These are phyloP conservation scores for Pammene aurita DNA, from an alignment of 2,888 invertebrate species.

Conservation along the genomic window DNA sequence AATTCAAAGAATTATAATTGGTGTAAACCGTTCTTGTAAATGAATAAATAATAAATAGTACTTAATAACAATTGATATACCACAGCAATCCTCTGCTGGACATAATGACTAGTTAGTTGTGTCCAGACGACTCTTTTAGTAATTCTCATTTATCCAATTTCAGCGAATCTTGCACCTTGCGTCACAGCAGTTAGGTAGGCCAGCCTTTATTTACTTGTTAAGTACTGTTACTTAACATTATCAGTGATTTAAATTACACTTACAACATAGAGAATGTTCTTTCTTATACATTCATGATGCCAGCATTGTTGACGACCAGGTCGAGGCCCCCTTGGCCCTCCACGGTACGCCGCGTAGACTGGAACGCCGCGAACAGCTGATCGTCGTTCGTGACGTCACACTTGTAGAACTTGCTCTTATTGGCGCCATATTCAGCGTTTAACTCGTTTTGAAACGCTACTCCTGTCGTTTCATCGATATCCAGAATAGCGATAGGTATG, in stretches of 20 bases:
- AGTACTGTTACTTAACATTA: too few species aligned
- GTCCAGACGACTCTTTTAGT: too few species aligned
- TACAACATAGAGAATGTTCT: conserved; percentile 59
- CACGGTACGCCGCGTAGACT: conserved; percentile 46
- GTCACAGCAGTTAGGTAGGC: too few species aligned
- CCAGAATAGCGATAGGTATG: conserved; percentile 55
- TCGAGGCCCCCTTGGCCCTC: conserved; percentile 52
- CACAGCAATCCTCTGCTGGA: too few species aligned
- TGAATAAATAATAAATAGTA: too few species aligned
- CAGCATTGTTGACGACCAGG: conserved; percentile 60
- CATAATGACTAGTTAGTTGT: too few species aligned
- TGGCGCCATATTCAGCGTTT: conserved; percentile 49
- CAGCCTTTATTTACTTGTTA: too few species aligned
- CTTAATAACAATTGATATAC: too few species aligned
- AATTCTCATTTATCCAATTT: too few species aligned
- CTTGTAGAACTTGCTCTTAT: conserved; percentile 53
- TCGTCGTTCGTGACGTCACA: conserved; percentile 58
- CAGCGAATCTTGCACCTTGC: too few species aligned
- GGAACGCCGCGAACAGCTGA: conserved; percentile 50
- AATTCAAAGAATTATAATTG: too few species aligned
- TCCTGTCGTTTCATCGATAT: conserved; percentile 52
- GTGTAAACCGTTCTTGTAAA: too few species aligned
- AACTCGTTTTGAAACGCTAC: conserved; percentile 50
- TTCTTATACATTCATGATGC: conserved; percentile 57
- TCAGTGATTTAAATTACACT: conserved; percentile 39